These are phyloP conservation scores for Petromus typicus DNA, from an alignment of 2,113 vertebrate genomes.

Conservation along the genomic window DNA sequence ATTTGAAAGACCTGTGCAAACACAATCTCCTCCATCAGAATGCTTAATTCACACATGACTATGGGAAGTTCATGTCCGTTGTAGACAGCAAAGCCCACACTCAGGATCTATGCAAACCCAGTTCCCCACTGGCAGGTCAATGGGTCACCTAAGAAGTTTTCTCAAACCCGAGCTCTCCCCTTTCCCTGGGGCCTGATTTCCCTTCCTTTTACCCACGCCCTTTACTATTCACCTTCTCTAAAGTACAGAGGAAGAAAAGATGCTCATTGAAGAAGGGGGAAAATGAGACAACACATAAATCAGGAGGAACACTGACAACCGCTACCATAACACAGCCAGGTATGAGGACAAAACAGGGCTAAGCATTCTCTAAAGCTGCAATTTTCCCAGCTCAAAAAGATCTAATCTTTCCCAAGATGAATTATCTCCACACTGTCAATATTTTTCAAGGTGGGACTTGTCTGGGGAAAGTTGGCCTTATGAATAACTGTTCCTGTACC, in stretches of 20 bases:
- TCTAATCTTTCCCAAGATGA: background rate
- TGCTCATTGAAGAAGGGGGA: background rate
- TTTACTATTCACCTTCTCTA: conserved; percentile 68
- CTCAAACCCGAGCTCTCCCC: background rate
- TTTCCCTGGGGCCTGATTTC: conserved; percentile 28
- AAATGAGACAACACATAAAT: background rate
- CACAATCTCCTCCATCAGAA: background rate
- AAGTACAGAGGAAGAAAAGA: conserved; percentile 29
- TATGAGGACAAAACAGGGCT: background rate
- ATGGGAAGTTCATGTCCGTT: background rate
- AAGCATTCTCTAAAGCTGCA: background rate
- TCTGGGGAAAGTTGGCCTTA: background rate
- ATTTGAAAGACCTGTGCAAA: background rate
- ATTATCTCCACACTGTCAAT: background rate
- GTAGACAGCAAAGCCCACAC: background rate
- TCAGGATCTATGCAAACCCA: background rate
- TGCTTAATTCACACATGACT: background rate
- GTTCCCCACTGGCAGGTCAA: too few species aligned
- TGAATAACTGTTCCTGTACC: background rate
- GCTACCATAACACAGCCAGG: background rate
- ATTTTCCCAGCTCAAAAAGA: background rate
- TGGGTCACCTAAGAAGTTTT: background rate
- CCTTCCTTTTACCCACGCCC: conserved; percentile 1
- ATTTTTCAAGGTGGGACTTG: background rate
- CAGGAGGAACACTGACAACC: background rate